A percentile compares a stretch with the other conserved stretches of the same genome.
Conservation (phyloP, 2,888 invertebrate genomes). For the Campaea margaritaria region DNA sequence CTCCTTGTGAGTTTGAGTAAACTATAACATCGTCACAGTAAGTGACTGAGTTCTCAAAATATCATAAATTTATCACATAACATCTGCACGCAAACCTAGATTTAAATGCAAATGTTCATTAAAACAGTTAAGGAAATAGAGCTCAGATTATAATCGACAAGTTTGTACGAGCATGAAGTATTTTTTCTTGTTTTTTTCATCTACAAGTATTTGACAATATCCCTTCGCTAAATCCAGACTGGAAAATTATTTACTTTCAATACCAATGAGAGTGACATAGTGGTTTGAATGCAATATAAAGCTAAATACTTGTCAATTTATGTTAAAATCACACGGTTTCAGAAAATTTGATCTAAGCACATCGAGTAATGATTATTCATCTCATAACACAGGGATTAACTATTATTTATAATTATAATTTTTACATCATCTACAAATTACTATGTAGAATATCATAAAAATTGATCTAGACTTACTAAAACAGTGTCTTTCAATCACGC, state of each 20-base stretch:
- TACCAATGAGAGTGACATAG: not conserved
- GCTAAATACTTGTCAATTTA: no score
- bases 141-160: conserved; percentile 5
- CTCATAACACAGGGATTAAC: no score
- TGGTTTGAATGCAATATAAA: no score
- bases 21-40: conserved; percentile 12
- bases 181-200: not conserved
- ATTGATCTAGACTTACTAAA: conserved; percentile 7
- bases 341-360: not conserved
- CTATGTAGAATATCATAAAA: conserved; percentile 2
- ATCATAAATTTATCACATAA: conserved; percentile 42
- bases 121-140: conserved; percentile 15
- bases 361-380: no score
- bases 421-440: not conserved
- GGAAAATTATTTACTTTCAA: not conserved
- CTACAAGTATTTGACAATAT: conserved; percentile 1
- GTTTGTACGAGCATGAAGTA: not conserved
- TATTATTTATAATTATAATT: no score
- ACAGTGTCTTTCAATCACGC: conserved; percentile 8
- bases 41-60: not conserved
- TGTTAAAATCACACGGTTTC: not conserved
- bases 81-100: conserved; percentile 67
- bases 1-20: not conserved
- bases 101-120: conserved; percentile 48
- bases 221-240: conserved; percentile 4